Percentiles rank a stretch among this genome's conserved stretches.
phyloP scores from a whole-genome alignment of 2,888 invertebrate species.

The Temnothorax unifasciatus region DNA sequence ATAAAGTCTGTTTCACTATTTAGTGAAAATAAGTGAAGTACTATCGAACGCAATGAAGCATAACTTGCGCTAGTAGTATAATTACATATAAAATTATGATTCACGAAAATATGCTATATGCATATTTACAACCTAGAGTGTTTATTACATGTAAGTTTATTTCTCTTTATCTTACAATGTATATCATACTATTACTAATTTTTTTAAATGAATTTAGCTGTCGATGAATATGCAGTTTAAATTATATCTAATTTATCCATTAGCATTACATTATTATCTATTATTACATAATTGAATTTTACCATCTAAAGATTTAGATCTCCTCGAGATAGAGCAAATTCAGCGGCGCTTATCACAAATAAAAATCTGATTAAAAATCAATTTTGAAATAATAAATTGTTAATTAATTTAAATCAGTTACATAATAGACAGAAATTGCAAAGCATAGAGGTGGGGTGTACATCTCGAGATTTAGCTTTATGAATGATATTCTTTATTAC shows the following conservation, averaged over 20 bases:
- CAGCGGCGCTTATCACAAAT: not conserved
- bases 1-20: slow-evolving; percentile 15
- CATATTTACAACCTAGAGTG: not conserved
- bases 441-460: not conserved
- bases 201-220: too few species aligned
- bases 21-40: not conserved
- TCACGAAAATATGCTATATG: not conserved
- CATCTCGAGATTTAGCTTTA: not conserved
- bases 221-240: too few species aligned
- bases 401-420: not conserved
- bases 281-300: not conserved
- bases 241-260: too few species aligned
- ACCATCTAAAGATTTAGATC: not conserved
- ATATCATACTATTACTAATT: not conserved
- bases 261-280: too few species aligned
- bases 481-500: not conserved
- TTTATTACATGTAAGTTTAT: not conserved
- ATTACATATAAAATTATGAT: not conserved
- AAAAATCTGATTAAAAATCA: not conserved
- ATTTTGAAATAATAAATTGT: not conserved
- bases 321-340: not conserved
- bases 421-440: not conserved
- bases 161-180: not conserved
- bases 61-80: not conserved
- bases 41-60: slow-evolving; percentile 4